Conservation (phyloP, 2,888 invertebrate species). For the Tubulanus polymorphus region DNA sequence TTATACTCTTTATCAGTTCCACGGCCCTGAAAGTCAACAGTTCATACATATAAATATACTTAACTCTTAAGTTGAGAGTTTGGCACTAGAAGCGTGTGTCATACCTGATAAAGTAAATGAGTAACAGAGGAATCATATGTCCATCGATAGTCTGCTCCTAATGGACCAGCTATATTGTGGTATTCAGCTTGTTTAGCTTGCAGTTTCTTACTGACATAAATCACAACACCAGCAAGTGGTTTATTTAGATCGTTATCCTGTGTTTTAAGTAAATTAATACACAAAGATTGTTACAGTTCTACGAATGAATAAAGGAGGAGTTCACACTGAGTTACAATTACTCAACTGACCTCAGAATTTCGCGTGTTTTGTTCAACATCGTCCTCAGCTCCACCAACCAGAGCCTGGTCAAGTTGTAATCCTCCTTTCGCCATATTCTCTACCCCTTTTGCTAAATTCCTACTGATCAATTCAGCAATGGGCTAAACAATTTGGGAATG, state of each 20-base stretch:
- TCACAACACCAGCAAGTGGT: slow-evolving; percentile 49
- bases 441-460: slow-evolving; percentile 18
- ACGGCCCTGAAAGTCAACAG: slow-evolving; percentile 42
- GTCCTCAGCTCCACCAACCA: too few species aligned
- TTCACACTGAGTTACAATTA: too few species aligned
- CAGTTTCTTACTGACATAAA: slow-evolving; percentile 51
- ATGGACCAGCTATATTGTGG: slow-evolving; percentile 42
- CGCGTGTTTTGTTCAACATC: too few species aligned
- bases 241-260: too few species aligned
- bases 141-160: slow-evolving; percentile 54
- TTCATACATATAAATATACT: not conserved
- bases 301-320: too few species aligned
- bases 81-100: not conserved
- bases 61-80: not conserved
- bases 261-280: too few species aligned
- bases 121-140: slow-evolving; percentile 50
- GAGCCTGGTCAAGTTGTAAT: too few species aligned
- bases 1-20: slow-evolving; percentile 53
- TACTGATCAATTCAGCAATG: slow-evolving; percentile 32
- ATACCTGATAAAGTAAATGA: slow-evolving; percentile 53
- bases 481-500: too few species aligned
- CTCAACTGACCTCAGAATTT: too few species aligned
- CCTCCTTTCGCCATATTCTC: not conserved
- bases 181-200: slow-evolving; percentile 45
- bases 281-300: too few species aligned